These are phyloP conservation scores for Machimus atricapillus DNA, from an alignment of 2,888 invertebrate species.

Conservation along the genomic window DNA sequence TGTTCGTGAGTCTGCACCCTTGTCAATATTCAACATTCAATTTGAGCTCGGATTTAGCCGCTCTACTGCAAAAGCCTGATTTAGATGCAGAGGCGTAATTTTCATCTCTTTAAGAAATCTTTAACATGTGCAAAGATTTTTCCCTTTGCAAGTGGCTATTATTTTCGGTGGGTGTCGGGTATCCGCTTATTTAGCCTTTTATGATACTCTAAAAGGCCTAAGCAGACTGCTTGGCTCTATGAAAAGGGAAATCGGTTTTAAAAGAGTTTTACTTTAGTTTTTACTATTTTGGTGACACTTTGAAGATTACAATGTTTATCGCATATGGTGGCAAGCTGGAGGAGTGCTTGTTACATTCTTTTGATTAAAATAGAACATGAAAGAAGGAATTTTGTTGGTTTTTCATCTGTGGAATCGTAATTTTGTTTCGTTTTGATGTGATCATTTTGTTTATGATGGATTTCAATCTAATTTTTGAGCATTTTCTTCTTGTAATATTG, in stretches of 20 bases:
- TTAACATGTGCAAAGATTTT: constrained; percentile 2
- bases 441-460: not conserved
- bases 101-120: constrained; percentile 7
- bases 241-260: not conserved
- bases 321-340: not conserved
- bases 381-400: not conserved
- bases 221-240: constrained; percentile 8
- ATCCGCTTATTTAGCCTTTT: not conserved
- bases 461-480: not conserved
- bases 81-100: not conserved
- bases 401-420: not conserved
- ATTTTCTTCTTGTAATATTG: not conserved
- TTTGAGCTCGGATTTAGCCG: not conserved
- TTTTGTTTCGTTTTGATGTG: not conserved
- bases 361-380: not conserved
- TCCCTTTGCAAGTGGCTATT: not conserved
- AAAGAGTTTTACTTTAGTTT: constrained; percentile 8
- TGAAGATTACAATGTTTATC: not conserved
- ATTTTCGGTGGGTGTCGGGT: not conserved
- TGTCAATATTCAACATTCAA: constrained; percentile 8
- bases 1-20: not conserved
- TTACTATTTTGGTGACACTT: not conserved
- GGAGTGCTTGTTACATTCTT: not conserved
- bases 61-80: not conserved
- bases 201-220: not conserved